Conservation (phyloP, 2,113 vertebrate genomes). For the Ictalurus furcatus region DNA sequence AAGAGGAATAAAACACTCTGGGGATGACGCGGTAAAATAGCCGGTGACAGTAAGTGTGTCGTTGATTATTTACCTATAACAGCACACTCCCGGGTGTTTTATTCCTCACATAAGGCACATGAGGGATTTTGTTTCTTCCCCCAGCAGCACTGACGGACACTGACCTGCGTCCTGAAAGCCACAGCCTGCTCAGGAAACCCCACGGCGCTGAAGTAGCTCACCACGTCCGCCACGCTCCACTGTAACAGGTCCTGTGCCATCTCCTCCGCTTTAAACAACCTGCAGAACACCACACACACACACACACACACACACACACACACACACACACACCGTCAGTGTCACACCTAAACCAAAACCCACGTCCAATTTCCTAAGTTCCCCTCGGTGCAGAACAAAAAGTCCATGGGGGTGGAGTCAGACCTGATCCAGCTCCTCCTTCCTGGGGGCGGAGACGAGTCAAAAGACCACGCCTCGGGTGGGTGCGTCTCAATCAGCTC, state of each 20-base stretch:
- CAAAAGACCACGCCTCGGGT: too few relatives aligned
- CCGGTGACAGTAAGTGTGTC: neutral
- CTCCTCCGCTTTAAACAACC: slow-evolving; percentile 77
- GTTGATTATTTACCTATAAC: neutral
- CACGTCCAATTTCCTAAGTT: neutral
- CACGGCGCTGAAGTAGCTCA: slow-evolving; percentile 83
- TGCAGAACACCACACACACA: slow-evolving; percentile 50
- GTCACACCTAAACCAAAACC: neutral
- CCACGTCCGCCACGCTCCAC: slow-evolving; percentile 87
- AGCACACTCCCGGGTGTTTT: neutral
- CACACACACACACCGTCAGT: neutral
- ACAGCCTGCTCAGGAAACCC: slow-evolving; percentile 87
- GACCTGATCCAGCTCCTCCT: neutral
- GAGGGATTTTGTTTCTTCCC: neutral
- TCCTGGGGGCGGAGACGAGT: neutral
- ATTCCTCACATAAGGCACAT: neutral
- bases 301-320: too few relatives aligned
- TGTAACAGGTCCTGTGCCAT: slow-evolving; percentile 78
- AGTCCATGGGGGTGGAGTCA: neutral
- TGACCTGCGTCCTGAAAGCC: slow-evolving; percentile 85
- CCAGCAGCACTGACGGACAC: neutral
- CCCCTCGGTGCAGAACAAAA: too few relatives aligned
- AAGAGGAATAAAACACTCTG: neutral
- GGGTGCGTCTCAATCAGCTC: too few relatives aligned
- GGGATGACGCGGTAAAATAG: too few relatives aligned